phyloP scores from a whole-genome alignment of 2,888 invertebrate species.

The Hirtodrosophila histrioides region DNA sequence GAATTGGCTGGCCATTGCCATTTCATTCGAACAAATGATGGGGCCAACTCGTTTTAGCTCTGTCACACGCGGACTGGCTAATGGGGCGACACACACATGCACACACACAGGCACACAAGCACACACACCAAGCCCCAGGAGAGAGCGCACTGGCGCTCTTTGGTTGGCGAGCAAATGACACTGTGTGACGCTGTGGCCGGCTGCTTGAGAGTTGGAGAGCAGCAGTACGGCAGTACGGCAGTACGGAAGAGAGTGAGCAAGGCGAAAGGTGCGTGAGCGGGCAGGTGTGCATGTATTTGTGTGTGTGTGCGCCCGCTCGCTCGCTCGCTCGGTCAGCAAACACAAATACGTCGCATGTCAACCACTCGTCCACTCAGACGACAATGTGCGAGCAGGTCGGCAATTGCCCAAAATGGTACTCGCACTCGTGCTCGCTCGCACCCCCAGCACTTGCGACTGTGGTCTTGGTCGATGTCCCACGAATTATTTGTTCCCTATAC shows the following conservation, averaged over 20 bases:
- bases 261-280: constrained; percentile 49
- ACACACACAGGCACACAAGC: constrained; percentile 19
- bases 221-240: background rate
- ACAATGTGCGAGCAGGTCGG: constrained; percentile 67
- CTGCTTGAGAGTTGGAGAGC: constrained; percentile 18
- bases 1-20: constrained; percentile 72
- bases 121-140: constrained; percentile 34
- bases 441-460: constrained; percentile 20
- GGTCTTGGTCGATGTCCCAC: constrained; percentile 38
- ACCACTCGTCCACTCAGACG: constrained; percentile 79
- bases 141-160: constrained; percentile 53
- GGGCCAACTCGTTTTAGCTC: constrained; percentile 77
- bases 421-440: constrained; percentile 25
- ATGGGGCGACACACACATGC: constrained; percentile 57
- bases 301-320: constrained; percentile 28
- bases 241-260: constrained; percentile 18
- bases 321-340: constrained; percentile 67
- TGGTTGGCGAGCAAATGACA: constrained; percentile 68
- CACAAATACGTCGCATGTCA: constrained; percentile 81
- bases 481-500: constrained; percentile 39
- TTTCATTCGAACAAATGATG: constrained; percentile 69
- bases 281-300: constrained; percentile 20
- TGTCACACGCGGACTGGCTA: constrained; percentile 79
- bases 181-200: constrained; percentile 52
- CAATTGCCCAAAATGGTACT: constrained; percentile 41